These are phyloP conservation scores for Zoanthus gigantus DNA, from an alignment of 92 coral and sea anemone species.

Conservation along the genomic window DNA sequence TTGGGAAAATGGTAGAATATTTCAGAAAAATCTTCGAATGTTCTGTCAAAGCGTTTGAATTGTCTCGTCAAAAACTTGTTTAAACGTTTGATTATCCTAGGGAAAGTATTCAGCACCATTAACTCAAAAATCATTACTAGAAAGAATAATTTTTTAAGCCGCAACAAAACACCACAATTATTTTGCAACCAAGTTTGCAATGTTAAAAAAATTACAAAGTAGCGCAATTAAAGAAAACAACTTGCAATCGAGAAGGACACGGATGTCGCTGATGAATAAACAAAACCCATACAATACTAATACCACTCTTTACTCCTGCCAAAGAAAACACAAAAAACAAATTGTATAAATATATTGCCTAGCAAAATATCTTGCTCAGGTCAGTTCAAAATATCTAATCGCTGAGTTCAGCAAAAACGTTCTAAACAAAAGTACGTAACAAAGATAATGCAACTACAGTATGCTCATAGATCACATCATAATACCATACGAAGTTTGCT, in stretches of 20 bases:
- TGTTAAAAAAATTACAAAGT: not conserved
- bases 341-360: no score
- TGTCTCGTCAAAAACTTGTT: conserved; percentile 17
- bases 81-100: not conserved
- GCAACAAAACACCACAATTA: not conserved
- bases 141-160: conserved; percentile 11
- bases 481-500: no score
- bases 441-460: no score
- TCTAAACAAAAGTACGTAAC: no score
- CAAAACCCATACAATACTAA: conserved; percentile 3
- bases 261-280: not conserved
- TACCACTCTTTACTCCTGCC: not conserved
- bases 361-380: no score
- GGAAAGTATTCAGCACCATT: conserved; percentile 25
- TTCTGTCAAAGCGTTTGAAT: not conserved
- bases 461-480: no score
- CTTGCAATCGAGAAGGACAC: not conserved
- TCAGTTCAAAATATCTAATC: no score
- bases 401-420: no score
- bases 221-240: conserved; percentile 2
- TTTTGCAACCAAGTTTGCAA: not conserved
- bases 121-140: conserved; percentile 14
- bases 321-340: no score
- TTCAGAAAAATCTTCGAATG: not conserved
- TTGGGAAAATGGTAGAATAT: not conserved